phyloP scores from a whole-genome alignment of 2,888 invertebrate species.

The Caenorhabditis wallacei region DNA sequence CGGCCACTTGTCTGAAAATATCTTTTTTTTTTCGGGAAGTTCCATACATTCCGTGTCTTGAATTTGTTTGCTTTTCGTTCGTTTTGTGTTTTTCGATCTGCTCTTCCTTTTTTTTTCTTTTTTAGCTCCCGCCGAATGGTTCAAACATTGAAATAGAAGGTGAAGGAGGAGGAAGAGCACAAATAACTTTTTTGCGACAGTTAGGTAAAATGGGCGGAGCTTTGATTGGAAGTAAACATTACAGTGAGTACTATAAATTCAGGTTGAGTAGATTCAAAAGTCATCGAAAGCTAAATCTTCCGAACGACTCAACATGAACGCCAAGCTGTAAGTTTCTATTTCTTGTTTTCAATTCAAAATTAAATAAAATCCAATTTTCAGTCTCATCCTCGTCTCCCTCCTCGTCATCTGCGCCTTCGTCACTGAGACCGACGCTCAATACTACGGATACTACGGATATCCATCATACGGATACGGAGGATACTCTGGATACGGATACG shows the following conservation, averaged over 20 bases:
- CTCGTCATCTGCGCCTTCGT: constrained; percentile 61
- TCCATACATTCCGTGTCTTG: constrained; percentile 18
- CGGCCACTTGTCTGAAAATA: constrained; percentile 79
- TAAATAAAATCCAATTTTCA: constrained; percentile 25
- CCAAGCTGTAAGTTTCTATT: constrained; percentile 56
- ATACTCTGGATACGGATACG: constrained; percentile 62
- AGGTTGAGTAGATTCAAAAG: constrained; percentile 11
- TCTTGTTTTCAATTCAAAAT: neutral
- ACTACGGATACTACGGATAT: constrained; percentile 55
- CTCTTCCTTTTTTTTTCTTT: constrained; percentile 34
- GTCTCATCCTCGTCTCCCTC: constrained; percentile 62
- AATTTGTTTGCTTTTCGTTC: constrained; percentile 39
- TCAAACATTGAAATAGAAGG: constrained; percentile 45
- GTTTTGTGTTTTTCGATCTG: constrained; percentile 54
- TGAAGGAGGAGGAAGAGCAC: constrained; percentile 27
- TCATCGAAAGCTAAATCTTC: constrained; percentile 44
- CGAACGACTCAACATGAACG: constrained; percentile 52
- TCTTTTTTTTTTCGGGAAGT: neutral
- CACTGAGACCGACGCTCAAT: constrained; percentile 63
- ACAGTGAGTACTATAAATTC: constrained; percentile 47
- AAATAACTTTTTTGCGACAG: constrained; percentile 46
- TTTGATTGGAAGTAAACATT: constrained; percentile 24
- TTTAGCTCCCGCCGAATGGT: constrained; percentile 41
- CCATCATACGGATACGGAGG: constrained; percentile 46
- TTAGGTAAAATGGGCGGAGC: constrained; percentile 41